Conservation (phyloP, 2,888 invertebrate species). For the Peribatodes rhomboidaria region DNA sequence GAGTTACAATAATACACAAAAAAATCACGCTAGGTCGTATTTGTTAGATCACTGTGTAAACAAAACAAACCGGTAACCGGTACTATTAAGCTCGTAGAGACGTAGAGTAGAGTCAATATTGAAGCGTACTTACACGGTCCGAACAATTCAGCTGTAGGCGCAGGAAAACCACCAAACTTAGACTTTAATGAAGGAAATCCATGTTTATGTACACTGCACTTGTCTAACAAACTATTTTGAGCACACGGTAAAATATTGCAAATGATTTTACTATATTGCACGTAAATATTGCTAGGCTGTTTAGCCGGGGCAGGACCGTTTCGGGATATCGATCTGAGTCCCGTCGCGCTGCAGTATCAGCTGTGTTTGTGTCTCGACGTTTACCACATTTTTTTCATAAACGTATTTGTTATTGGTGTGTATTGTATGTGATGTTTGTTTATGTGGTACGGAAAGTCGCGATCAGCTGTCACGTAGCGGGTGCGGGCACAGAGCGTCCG, state of each 20-base stretch:
- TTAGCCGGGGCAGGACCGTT: conserved; percentile 65
- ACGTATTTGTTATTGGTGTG: conserved; percentile 39
- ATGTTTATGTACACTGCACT: conserved; percentile 75
- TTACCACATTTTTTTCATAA: conserved; percentile 46
- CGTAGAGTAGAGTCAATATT: conserved; percentile 55
- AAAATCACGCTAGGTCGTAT: conserved; percentile 5
- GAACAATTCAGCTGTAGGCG: conserved; percentile 63
- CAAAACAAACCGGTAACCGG: conserved; percentile 55
- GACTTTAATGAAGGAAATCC: conserved; percentile 74
- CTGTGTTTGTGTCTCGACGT: conserved; percentile 48
- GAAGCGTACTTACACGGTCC: conserved; percentile 56
- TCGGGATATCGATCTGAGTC: conserved; percentile 74
- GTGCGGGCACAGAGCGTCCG: conserved; percentile 60
- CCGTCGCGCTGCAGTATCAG: conserved; percentile 57
- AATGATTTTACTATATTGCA: conserved; percentile 67
- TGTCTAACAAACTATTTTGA: conserved; percentile 61
- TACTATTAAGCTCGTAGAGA: conserved; percentile 46
- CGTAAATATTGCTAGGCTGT: conserved; percentile 69
- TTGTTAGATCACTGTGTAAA: conserved; percentile 49
- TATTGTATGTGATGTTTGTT: conserved; percentile 65
- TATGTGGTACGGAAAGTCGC: conserved; percentile 56
- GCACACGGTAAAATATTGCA: conserved; percentile 63
- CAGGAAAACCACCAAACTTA: conserved; percentile 64
- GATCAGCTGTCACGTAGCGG: conserved; percentile 73
- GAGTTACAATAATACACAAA: conserved; percentile 20